Evolutionary conservation across 2,113 vertebrate genomes (phyloP), one percentile per base, ranked within the genome.

Genomic region (Oryzias melastigma): DNA sequence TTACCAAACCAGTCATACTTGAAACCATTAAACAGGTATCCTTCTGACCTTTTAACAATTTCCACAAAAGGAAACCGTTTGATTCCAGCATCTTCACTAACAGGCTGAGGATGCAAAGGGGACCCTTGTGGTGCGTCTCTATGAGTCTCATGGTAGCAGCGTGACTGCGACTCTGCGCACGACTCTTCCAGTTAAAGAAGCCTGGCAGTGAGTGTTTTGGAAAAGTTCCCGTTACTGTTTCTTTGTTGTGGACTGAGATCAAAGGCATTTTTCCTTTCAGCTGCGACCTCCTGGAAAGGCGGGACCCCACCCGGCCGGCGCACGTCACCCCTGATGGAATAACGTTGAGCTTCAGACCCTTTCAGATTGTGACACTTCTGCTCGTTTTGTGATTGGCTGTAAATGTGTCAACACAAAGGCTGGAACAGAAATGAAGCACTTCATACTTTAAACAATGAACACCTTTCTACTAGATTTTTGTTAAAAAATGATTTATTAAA

Each of bases 21-120:
- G 96, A 98, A 75, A 93, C 95, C 0, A 59, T 97, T 41, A 98
- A 98, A 82, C 93, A 93, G 93, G 97, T 89, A 71, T 65, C 13
- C 18, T 14, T 58, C 48, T 19, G 48, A 69, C 29, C 41, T 1
- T 10, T 18, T 0, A 16, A 5, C 0, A 35, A 13, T 41, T 65
- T 14, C 4, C 46, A 35, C 5, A 52, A 17, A 52, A 53, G 40
- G 4, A n/a, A 52, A 52, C 1, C 20, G 3, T 19, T 10, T 19
- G 46, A 18, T 18, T 47, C 52, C 22, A 15, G 1, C 24, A 45
- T 68, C 65, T 58, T 17, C 35, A 0, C 2, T 7, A 47, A n/a
- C 71, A 98, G 96, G 94, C 94, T 0, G 94, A 95, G 78, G 89
- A 89, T 69, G 83, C 65, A 53, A 62, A 86, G 0, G 83, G 90